Base-by-base conservation (phyloP, 2,113 vertebrate genomes). In the Herpetotheres cachinnans region DNA sequence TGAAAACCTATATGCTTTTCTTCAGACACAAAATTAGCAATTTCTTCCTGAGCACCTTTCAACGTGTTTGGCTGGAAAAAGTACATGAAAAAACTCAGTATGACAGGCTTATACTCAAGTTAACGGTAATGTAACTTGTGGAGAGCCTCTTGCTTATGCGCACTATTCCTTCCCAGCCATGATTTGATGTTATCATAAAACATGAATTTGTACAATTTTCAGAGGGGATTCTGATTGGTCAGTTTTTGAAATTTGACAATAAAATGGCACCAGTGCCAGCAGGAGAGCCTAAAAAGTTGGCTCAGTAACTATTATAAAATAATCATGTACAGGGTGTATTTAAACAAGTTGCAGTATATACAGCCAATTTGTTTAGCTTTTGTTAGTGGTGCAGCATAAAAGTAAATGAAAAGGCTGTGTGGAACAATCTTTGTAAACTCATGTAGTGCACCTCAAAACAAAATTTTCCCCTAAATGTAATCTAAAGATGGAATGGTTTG, bases 1-100 rank as follows among this genome's bases (percentile, higher is more conserved):
- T 98, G 98, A 99, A 98, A 99, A 99, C 97, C 98, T 99, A 95
- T 99, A 98, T 99, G 98, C 98, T 98, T 99, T 98, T 98, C 99
- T 98, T 98, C 98, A 99, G 99, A 99, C 99, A 99, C 99, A 99
- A 98, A 99, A 99, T 98, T 99, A 99, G 99, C 98, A 99, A 99
- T 99, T 99, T 99, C 99, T 99, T 99, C 99, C 99, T 99, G 99
- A 99, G 98, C 98, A 98, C 99, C 98, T 99, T 99, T 98, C 98
- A 98, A 99, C 99, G 98, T 98, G 98, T 99, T 98, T 99, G 99
- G 99, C 99, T 99, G 99, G 99, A 99, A 99, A 99, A 99, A 98
- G 99, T 99, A 99, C 99, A 99, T 98, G 99, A 99, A 99, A 99
- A 99, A 98, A 98, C 99, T 99, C 99, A 99, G 97, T 98, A 98